These are phyloP conservation scores for Leptinotarsa texana DNA, from an alignment of 1,140 invertebrate species.

Conservation along the genomic window DNA sequence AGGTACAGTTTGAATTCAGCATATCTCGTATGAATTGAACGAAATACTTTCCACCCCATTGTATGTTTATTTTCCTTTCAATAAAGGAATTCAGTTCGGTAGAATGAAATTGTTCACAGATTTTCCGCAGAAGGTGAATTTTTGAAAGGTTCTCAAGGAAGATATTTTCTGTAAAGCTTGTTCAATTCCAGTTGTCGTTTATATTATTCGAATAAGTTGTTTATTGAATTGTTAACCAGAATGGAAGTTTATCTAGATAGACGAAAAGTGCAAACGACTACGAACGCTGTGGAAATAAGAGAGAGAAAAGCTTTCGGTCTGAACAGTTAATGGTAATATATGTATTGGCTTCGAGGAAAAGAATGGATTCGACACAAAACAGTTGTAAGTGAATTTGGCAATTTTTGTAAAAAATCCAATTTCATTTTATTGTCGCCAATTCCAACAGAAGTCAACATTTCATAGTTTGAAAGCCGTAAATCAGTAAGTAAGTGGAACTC, in stretches of 20 bases:
- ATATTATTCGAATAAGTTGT: slow-evolving; percentile 26
- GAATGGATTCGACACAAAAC: slow-evolving; percentile 35
- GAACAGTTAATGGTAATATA: slow-evolving; percentile 21
- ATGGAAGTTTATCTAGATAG: slow-evolving; percentile 20
- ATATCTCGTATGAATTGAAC: not conserved
- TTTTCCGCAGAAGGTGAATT: not conserved
- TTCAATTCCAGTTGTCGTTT: slow-evolving; percentile 12
- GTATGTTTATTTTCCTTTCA: slow-evolving; percentile 13
- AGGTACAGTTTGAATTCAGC: not conserved
- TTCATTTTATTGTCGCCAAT: slow-evolving; percentile 51
- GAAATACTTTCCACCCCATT: not conserved
- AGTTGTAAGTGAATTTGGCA: slow-evolving; percentile 46
- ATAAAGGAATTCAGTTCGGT: slow-evolving; percentile 9
- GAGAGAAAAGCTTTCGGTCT: slow-evolving; percentile 14
- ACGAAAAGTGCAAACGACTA: slow-evolving; percentile 18
- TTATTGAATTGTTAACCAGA: slow-evolving; percentile 31
- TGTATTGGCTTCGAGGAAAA: slow-evolving; percentile 21
- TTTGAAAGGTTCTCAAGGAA: slow-evolving; percentile 9
- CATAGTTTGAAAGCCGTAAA: slow-evolving; percentile 52
- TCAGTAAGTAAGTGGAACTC: slow-evolving; percentile 45
- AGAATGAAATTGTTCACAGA: slow-evolving; percentile 11
- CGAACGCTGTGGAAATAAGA: slow-evolving; percentile 19
- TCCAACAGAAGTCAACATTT: slow-evolving; percentile 49
- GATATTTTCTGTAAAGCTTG: slow-evolving; percentile 18
- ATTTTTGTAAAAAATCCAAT: slow-evolving; percentile 52